These are phyloP conservation scores for Lophotis ruficrista DNA, from an alignment of 2,113 vertebrate species.

Conservation along the genomic window DNA sequence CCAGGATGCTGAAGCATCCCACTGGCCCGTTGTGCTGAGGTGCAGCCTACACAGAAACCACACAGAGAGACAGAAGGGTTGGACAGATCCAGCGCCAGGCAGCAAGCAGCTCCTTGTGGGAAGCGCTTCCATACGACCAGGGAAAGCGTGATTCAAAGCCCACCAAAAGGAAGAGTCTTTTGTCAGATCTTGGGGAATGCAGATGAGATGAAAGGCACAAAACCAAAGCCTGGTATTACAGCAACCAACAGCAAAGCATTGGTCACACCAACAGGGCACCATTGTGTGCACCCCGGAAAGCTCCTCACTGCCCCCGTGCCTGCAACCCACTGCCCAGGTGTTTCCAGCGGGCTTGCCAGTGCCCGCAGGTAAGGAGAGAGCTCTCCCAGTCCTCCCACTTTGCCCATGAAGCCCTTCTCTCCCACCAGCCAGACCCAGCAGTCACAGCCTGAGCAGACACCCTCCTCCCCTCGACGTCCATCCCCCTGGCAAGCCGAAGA, in stretches of 20 bases:
- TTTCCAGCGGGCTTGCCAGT: not conserved
- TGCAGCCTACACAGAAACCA: not conserved
- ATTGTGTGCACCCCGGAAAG: not conserved
- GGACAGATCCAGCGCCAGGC: accelerated
- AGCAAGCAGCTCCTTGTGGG: not conserved
- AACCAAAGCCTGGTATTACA: not conserved
- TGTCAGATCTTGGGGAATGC: not conserved
- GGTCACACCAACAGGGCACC: not conserved
- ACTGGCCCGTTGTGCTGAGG: accelerated
- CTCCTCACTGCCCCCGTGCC: accelerated
- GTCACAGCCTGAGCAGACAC: not conserved
- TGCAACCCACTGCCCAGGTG: not conserved
- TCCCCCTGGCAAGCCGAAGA: not conserved
- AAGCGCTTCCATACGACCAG: not conserved
- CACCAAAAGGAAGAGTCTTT: not conserved
- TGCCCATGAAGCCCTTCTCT: accelerated
- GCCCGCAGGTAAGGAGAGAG: not conserved
- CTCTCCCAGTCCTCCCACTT: not conserved
- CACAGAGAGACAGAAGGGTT: not conserved
- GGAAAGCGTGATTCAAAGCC: not conserved
- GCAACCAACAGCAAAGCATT: not conserved
- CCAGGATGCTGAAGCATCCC: not conserved
- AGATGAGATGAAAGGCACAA: not conserved
- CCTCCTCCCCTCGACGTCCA: accelerated
- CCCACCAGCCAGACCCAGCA: not conserved